Evolutionary conservation across 1,140 invertebrate genomes (phyloP).

Genomic region (Pogonomyrmex californicus): DNA sequence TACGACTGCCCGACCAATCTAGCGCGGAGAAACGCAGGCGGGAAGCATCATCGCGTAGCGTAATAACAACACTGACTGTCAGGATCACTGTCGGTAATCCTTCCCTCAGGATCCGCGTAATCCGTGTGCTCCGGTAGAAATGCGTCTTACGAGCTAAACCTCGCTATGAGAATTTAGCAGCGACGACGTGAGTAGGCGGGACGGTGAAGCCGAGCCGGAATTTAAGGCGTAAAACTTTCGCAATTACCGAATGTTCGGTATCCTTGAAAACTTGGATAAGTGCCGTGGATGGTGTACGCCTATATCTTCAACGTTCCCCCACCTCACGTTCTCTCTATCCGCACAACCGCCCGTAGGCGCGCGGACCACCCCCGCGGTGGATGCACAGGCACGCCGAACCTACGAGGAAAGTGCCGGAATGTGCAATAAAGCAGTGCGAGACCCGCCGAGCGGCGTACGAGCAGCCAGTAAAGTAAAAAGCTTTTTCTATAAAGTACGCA

Average conservation of each 20-base stretch:
- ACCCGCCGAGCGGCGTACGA: constrained; percentile 41
- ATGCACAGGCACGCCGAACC: constrained; percentile 48
- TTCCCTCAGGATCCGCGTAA: constrained; percentile 54
- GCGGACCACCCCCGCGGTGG: constrained; percentile 9
- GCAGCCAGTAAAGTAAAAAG: constrained; percentile 66
- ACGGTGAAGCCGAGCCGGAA: constrained; percentile 48
- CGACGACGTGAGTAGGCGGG: constrained; percentile 25
- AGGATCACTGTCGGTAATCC: not conserved
- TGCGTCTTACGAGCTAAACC: constrained; percentile 29
- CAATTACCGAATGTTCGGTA: constrained; percentile 77
- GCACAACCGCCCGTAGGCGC: constrained; percentile 28
- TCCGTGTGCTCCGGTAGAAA: constrained; percentile 53
- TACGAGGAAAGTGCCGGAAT: constrained; percentile 68
- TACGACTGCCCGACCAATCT: constrained; percentile 28
- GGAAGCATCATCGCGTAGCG: constrained; percentile 19
- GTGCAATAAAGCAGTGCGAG: constrained; percentile 70
- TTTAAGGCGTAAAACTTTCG: constrained; percentile 76
- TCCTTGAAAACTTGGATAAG: constrained; percentile 75
- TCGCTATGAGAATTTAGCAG: not conserved
- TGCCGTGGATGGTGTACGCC: constrained; percentile 42
- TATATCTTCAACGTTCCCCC: not conserved
- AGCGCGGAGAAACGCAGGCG: constrained; percentile 8
- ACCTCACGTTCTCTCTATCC: not conserved
- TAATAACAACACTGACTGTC: constrained; percentile 59
- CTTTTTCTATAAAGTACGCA: constrained; percentile 71